Conservation (phyloP, 1,140 invertebrate species). For the Trichonephila clavipes region DNA sequence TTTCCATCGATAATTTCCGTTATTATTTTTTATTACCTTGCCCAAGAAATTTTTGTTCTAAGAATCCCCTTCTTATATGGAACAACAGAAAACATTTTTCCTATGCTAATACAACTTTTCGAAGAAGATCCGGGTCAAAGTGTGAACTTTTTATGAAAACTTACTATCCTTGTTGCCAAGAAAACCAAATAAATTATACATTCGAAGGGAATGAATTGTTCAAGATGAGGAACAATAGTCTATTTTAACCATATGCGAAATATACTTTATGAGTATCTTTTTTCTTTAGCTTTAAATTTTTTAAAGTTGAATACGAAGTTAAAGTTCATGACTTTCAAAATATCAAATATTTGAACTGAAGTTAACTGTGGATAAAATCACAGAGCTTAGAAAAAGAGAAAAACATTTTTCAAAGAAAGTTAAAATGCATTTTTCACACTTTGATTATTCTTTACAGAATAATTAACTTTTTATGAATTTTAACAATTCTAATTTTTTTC, state of each 20-base stretch:
- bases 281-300: neutral
- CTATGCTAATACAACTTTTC: neutral
- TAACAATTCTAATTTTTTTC: too few species aligned
- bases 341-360: too few species aligned
- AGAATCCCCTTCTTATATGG: neutral
- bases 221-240: neutral
- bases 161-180: neutral
- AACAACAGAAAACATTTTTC: neutral
- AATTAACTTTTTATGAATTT: too few species aligned
- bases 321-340: neutral
- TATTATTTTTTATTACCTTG: neutral
- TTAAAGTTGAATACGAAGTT: neutral
- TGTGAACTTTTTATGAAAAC: neutral
- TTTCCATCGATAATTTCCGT: neutral
- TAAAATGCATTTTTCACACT: too few species aligned
- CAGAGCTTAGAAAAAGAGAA: too few species aligned
- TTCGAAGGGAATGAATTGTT: neutral
- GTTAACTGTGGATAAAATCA: too few species aligned
- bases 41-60: neutral
- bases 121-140: conserved; percentile 26
- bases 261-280: neutral
- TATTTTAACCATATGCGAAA: neutral
- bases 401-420: too few species aligned
- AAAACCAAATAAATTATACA: neutral
- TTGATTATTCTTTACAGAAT: too few species aligned